phyloP scores from a whole-genome alignment of 1,140 invertebrate genomes.

The Brachionus rubens region DNA sequence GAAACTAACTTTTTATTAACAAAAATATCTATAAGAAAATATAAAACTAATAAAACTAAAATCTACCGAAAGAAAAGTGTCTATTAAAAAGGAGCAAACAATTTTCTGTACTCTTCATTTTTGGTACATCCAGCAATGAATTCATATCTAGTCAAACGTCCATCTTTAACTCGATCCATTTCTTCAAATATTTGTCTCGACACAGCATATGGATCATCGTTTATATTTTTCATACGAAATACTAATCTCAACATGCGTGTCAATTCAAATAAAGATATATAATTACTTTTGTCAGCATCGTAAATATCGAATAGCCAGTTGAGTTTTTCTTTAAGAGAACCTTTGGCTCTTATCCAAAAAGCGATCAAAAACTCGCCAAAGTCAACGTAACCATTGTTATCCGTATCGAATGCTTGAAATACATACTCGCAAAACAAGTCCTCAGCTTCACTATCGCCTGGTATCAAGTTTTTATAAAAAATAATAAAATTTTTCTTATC shows the following conservation, averaged over 20 bases:
- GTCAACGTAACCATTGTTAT: slow-evolving; percentile 30
- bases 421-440: slow-evolving; percentile 38
- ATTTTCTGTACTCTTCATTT: slow-evolving; percentile 18
- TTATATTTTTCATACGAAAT: slow-evolving; percentile 23
- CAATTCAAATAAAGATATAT: slow-evolving; percentile 32
- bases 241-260: slow-evolving; percentile 2
- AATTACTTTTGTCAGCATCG: slow-evolving; percentile 30
- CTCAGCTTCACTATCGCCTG: neutral
- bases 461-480: slow-evolving; percentile 36
- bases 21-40: neutral
- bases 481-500: slow-evolving; percentile 40
- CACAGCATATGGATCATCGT: neutral
- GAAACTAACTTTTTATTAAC: neutral
- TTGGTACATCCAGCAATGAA: slow-evolving; percentile 36
- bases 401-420: slow-evolving; percentile 18
- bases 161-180: slow-evolving; percentile 28
- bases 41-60: neutral
- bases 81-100: slow-evolving; percentile 45
- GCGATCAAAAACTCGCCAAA: slow-evolving; percentile 46
- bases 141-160: slow-evolving; percentile 7
- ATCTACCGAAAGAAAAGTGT: neutral
- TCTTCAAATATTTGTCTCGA: slow-evolving; percentile 6
- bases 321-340: slow-evolving; percentile 35
- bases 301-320: slow-evolving; percentile 46
- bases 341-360: slow-evolving; percentile 7